These are phyloP conservation scores for Drosophila trichaetosa DNA, from an alignment of 2,888 invertebrate genomes.

Conservation along the genomic window DNA sequence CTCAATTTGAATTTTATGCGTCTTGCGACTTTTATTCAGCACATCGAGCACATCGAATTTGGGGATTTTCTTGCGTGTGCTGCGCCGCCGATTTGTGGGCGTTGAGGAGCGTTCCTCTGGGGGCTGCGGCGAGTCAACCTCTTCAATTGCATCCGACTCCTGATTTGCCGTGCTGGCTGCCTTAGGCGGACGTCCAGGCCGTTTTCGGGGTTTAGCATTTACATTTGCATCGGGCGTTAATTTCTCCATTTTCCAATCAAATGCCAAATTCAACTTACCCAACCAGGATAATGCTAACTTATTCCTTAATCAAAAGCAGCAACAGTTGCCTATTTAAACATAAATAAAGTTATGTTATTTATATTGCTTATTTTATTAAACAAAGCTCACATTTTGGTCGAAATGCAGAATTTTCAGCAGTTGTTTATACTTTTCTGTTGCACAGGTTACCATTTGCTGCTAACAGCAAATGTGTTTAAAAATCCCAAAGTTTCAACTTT, in stretches of 20 bases:
- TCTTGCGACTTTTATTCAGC: constrained; percentile 82
- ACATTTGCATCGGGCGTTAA: constrained; percentile 7
- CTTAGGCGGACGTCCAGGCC: constrained; percentile 47
- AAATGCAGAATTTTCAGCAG: constrained; percentile 6
- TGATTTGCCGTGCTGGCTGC: not conserved
- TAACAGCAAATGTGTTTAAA: constrained; percentile 31
- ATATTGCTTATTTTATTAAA: not conserved
- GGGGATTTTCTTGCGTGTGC: constrained; percentile 83
- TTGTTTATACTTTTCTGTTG: constrained; percentile 38
- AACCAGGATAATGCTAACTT: not conserved
- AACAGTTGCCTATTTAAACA: not conserved
- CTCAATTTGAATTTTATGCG: constrained; percentile 84
- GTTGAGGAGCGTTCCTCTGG: constrained; percentile 27
- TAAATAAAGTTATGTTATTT: not conserved
- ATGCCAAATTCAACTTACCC: not conserved
- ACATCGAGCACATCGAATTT: constrained; percentile 84
- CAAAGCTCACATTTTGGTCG: constrained; percentile 22
- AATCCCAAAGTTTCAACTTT: constrained; percentile 16
- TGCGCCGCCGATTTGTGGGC: constrained; percentile 74
- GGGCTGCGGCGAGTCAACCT: constrained; percentile 10
- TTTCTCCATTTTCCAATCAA: constrained; percentile 36
- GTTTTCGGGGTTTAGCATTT: constrained; percentile 29
- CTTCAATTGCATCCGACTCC: constrained; percentile 14
- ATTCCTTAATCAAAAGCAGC: not conserved
- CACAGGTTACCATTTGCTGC: constrained; percentile 11